Conservation (phyloP, 2,113 vertebrate species). For the Colius striatus region DNA sequence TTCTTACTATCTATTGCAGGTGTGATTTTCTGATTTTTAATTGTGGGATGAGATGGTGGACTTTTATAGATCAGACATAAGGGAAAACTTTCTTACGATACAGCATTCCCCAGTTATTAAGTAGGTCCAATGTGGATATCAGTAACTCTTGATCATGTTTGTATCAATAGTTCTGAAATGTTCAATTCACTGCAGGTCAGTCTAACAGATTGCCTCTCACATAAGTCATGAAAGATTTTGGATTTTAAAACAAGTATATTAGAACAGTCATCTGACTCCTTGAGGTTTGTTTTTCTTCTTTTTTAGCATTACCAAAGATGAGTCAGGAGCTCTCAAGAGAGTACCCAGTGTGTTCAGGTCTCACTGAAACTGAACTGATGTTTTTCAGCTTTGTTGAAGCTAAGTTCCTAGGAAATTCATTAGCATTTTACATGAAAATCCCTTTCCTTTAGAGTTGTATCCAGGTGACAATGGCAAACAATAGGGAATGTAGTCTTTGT, state of each 20-base stretch:
- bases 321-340: background rate
- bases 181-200: background rate
- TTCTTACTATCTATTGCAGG: background rate
- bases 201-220: background rate
- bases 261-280: background rate
- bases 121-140: background rate
- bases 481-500: background rate
- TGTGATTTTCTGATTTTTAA: background rate
- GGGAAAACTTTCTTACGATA: background rate
- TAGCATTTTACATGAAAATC: constrained; percentile 27
- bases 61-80: background rate
- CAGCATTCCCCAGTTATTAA: background rate
- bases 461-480: background rate
- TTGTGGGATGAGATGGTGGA: background rate
- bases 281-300: background rate
- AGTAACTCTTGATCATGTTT: background rate
- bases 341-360: background rate
- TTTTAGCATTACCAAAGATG: background rate
- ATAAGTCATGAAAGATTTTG: background rate
- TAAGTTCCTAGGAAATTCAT: constrained; percentile 4
- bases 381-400: constrained; percentile 9
- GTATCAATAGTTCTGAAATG: background rate
- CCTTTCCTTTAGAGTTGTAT: background rate
- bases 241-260: background rate
- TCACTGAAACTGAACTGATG: constrained; percentile 16